These are phyloP conservation scores for Pelodiscus sinensis DNA, from an alignment of 2,113 vertebrate species.

Conservation along the genomic window DNA sequence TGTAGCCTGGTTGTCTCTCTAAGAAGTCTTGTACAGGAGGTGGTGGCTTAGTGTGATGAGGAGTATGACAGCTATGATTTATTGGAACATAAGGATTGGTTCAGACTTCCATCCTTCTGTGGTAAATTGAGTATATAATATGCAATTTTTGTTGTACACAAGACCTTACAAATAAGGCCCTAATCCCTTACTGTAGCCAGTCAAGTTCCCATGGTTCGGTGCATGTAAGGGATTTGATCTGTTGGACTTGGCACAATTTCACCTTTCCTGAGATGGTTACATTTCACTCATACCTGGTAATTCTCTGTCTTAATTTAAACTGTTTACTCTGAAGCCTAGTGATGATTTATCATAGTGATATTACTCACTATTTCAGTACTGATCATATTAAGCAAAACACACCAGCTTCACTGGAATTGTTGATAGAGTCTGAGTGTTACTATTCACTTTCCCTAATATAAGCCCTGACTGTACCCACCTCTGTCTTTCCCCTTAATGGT, in stretches of 20 bases:
- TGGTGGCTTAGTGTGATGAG: no score
- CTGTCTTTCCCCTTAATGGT: background rate
- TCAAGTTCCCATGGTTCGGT: background rate
- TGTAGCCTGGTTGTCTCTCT: background rate
- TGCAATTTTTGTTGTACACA: background rate
- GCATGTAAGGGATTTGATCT: background rate
- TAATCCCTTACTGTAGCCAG: rapidly evolving
- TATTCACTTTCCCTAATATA: background rate
- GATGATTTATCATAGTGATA: background rate
- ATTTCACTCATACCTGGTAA: background rate
- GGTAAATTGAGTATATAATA: slow-evolving; percentile 13
- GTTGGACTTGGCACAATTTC: background rate
- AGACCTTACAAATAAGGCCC: background rate
- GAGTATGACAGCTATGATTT: no score
- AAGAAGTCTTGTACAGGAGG: no score
- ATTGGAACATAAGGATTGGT: slow-evolving; percentile 8
- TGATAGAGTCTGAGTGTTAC: background rate
- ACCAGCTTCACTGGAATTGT: background rate
- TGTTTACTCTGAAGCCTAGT: background rate
- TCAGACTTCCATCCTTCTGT: slow-evolving; percentile 58
- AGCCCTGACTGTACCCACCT: background rate
- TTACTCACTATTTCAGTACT: background rate
- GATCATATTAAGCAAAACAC: background rate
- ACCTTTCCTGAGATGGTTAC: background rate
- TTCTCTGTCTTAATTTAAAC: rapidly evolving